These are phyloP conservation scores for Aplochiton taeniatus DNA, from an alignment of 2,797 vertebrate species.

Conservation along the genomic window DNA sequence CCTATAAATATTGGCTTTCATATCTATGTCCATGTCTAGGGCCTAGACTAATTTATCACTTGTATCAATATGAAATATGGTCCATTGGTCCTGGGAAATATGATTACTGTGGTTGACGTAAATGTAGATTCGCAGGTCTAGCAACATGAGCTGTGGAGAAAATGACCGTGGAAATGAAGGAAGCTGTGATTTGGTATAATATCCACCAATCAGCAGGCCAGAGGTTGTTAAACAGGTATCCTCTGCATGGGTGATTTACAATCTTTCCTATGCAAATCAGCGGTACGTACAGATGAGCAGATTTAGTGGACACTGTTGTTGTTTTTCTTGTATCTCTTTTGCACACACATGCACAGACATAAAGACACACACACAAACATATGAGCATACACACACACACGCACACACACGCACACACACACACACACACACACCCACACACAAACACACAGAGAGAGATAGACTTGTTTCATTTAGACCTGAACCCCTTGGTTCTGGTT, in stretches of 20 bases:
- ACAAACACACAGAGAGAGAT: background rate
- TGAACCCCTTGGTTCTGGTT: no score
- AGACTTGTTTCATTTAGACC: no score
- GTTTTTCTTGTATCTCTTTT: no score
- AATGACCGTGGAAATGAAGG: background rate
- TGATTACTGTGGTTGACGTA: background rate
- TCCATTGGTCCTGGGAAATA: conserved; percentile 4
- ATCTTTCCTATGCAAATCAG: no score
- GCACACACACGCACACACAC: background rate
- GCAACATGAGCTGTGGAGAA: background rate
- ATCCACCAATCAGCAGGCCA: background rate
- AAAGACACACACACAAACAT: background rate
- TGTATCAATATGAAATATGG: background rate
- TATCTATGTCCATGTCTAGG: background rate
- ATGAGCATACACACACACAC: background rate
- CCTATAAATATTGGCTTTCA: background rate
- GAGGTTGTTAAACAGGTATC: no score
- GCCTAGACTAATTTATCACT: conserved; percentile 9
- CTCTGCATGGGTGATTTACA: no score
- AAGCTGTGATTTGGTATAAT: background rate
- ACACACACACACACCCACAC: background rate
- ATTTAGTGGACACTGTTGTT: no score
- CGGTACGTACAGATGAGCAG: no score
- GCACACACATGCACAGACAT: background rate
- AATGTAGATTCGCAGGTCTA: background rate